phyloP scores from a whole-genome alignment of 2,113 vertebrate genomes.

The Myodes glareolus region DNA sequence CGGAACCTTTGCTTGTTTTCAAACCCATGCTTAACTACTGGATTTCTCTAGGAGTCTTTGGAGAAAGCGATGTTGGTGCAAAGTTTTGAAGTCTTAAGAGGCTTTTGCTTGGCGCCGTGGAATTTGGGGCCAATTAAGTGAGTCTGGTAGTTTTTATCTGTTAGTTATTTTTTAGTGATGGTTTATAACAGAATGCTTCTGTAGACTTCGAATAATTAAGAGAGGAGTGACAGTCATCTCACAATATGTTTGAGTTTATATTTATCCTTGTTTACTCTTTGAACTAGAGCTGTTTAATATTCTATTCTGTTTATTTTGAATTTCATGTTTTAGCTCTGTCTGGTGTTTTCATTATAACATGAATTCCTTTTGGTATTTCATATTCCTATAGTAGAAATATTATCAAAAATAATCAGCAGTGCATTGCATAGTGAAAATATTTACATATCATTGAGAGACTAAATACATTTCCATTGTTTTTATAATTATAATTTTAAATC shows the following conservation, averaged over 20 bases:
- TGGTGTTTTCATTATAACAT: constrained; percentile 65
- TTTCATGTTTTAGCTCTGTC: constrained; percentile 66
- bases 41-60: constrained; percentile 1
- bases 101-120: constrained; percentile 17
- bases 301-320: constrained; percentile 58
- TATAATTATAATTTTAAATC: constrained; percentile 49
- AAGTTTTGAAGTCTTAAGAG: constrained; percentile 25
- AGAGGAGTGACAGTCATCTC: constrained; percentile 53
- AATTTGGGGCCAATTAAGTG: constrained; percentile 26
- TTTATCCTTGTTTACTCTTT: constrained; percentile 68
- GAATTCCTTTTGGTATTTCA: constrained; percentile 61
- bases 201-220: constrained; percentile 61
- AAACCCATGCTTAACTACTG: neutral
- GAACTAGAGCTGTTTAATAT: constrained; percentile 62
- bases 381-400: constrained; percentile 61
- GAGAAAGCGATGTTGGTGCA: constrained; percentile 16
- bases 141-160: constrained; percentile 40
- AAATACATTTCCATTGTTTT: constrained; percentile 47
- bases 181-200: constrained; percentile 58
- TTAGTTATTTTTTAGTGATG: constrained; percentile 53
- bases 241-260: constrained; percentile 63
- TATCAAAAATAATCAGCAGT: constrained; percentile 57
- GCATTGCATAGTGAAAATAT: neutral
- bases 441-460: constrained; percentile 45
- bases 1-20: neutral